phyloP scores from a whole-genome alignment of 2,888 invertebrate genomes.

The Acheta domesticus region DNA sequence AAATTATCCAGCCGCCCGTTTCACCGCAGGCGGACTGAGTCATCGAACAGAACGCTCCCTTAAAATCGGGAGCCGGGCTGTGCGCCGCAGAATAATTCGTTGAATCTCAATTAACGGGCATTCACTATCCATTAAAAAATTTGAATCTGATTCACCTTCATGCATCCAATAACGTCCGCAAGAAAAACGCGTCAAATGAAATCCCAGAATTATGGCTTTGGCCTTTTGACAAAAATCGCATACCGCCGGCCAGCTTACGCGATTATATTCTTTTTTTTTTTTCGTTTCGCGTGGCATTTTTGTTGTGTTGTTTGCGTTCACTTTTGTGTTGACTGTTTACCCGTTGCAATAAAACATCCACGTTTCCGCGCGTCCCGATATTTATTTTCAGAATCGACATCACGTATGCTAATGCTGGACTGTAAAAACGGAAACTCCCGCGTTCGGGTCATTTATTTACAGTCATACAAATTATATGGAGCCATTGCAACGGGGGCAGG shows the following conservation, averaged over 20 bases:
- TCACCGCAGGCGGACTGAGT: not conserved
- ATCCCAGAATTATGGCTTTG: constrained; percentile 9
- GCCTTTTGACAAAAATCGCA: constrained; percentile 18
- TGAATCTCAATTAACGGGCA: constrained; percentile 9
- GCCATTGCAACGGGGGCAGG: constrained; percentile 9
- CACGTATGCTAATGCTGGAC: constrained; percentile 18
- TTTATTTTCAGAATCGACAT: constrained; percentile 18
- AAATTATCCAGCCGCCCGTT: not conserved
- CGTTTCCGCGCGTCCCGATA: constrained; percentile 18
- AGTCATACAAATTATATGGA: constrained; percentile 18
- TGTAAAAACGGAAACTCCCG: constrained; percentile 1
- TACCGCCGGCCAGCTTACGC: not conserved
- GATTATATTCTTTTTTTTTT: constrained; percentile 5
- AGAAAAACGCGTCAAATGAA: constrained; percentile 10
- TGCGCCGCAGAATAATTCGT: not conserved
- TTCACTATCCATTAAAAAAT: not conserved
- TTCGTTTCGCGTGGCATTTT: not conserved
- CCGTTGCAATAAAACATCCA: not conserved
- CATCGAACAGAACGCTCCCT: no score
- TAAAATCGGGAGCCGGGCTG: not conserved
- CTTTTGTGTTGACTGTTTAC: constrained; percentile 18
- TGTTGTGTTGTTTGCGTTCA: constrained; percentile 1
- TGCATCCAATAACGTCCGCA: not conserved
- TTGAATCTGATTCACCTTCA: constrained; percentile 10
- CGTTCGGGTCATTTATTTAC: constrained; percentile 1